These are phyloP conservation scores for Odontocerum albicorne DNA, from an alignment of 2,888 invertebrate genomes.

Conservation along the genomic window DNA sequence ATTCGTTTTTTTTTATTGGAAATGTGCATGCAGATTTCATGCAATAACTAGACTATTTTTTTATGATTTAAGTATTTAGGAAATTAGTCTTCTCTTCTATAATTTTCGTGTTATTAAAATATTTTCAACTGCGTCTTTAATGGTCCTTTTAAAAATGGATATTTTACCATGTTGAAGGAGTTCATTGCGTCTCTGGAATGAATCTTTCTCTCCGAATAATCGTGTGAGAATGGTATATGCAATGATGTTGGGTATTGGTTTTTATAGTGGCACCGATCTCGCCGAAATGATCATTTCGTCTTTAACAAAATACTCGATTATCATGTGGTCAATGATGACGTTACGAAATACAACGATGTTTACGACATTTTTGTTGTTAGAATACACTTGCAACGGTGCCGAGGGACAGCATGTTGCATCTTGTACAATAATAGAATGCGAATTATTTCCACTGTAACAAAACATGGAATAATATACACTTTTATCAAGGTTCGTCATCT, in stretches of 20 bases:
- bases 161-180: constrained; percentile 22
- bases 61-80: no score
- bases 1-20: no score
- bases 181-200: constrained; percentile 14
- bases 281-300: constrained; percentile 23
- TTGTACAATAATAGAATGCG: constrained; percentile 22
- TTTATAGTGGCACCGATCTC: constrained; percentile 23
- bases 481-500: constrained; percentile 4
- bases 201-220: constrained; percentile 8
- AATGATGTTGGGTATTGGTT: constrained; percentile 8
- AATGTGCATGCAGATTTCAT: no score
- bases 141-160: background rate
- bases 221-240: constrained; percentile 15
- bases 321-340: constrained; percentile 23
- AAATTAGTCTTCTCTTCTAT: no score
- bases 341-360: constrained; percentile 17
- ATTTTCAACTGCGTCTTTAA: no score
- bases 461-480: constrained; percentile 19
- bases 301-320: constrained; percentile 24
- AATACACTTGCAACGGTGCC: constrained; percentile 18
- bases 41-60: no score
- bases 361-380: constrained; percentile 28
- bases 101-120: no score
- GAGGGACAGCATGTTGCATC: constrained; percentile 1
- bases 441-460: constrained; percentile 13